phyloP scores from a whole-genome alignment of 1,140 invertebrate genomes.

The Eriocheir sinensis region DNA sequence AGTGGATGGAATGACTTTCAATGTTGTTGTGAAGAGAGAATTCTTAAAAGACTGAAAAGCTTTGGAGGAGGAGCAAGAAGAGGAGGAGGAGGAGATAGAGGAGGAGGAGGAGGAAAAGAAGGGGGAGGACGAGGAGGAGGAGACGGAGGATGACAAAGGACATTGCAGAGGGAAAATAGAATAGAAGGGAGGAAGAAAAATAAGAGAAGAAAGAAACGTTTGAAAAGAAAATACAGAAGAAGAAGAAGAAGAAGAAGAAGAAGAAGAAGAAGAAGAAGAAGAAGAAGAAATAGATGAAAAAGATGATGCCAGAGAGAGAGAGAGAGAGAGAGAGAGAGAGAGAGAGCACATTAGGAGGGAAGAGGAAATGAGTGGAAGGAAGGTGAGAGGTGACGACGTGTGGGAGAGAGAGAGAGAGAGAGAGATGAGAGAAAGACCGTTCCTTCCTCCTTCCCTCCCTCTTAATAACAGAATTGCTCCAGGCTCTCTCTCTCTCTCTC shows the following conservation, averaged over 20 bases:
- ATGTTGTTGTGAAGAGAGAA: not conserved
- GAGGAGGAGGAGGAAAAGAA: conserved; percentile 5
- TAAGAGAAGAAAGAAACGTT: too few species aligned
- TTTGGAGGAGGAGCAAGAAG: not conserved
- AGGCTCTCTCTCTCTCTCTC: not conserved
- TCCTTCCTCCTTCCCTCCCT: not conserved
- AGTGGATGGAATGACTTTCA: not conserved
- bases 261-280: not conserved
- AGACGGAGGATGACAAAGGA: not conserved
- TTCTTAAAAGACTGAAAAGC: not conserved
- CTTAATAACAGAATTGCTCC: not conserved
- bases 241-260: not conserved
- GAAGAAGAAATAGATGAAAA: too few species aligned
- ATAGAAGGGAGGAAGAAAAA: not conserved
- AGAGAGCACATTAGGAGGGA: too few species aligned
- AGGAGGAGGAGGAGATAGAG: not conserved
- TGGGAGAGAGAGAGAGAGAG: not conserved
- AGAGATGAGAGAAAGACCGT: not conserved
- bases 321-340: not conserved
- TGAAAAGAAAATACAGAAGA: not conserved
- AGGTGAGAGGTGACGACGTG: too few species aligned
- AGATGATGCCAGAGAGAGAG: not conserved
- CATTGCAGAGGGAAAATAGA: not conserved
- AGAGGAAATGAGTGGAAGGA: too few species aligned
- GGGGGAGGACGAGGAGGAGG: too few species aligned